A percentile compares a stretch with the other conserved stretches of the same genome.
Evolutionary conservation across 2,797 vertebrate genomes (phyloP).

Genomic region (Microctenopoma steveboyesi): DNA sequence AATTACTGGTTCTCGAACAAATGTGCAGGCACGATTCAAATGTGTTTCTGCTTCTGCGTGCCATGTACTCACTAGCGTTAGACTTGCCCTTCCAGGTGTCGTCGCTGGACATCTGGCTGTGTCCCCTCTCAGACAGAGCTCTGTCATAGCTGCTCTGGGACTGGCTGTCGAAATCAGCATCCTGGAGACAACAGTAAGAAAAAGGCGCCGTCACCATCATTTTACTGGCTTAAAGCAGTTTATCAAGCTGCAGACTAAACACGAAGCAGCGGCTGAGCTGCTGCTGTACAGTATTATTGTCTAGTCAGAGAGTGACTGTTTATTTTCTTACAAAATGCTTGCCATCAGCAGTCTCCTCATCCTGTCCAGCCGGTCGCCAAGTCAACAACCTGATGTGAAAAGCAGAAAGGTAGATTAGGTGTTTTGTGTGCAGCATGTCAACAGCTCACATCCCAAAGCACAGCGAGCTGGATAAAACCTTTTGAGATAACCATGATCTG

Average conservation of each 20-base stretch:
- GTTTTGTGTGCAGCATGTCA: not conserved
- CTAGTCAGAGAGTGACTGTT: slow-evolving; percentile 2
- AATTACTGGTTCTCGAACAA: not conserved
- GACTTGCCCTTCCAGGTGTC: slow-evolving; percentile 94
- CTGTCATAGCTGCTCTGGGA: slow-evolving; percentile 95
- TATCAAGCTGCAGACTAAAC: not conserved
- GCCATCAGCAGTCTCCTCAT: slow-evolving; percentile 89
- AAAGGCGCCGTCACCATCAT: not conserved
- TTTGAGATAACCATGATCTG: too few relatives aligned
- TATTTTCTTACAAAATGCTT: slow-evolving; percentile 90
- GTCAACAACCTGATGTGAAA: slow-evolving; percentile 88
- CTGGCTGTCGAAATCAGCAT: slow-evolving; percentile 92
- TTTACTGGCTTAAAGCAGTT: not conserved
- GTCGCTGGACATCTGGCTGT: slow-evolving; percentile 96
- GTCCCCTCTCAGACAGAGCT: slow-evolving; percentile 93
- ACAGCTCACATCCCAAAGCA: slow-evolving; percentile 7
- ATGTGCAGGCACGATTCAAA: not conserved
- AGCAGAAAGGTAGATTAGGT: slow-evolving; percentile 7
- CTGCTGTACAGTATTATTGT: not conserved
- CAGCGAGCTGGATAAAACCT: too few relatives aligned
- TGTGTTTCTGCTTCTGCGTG: not conserved
- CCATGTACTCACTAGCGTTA: slow-evolving; percentile 86
- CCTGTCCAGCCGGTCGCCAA: slow-evolving; percentile 93
- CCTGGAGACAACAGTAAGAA: slow-evolving; percentile 76
- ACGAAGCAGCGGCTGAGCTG: slow-evolving; percentile 1